phyloP scores from a whole-genome alignment of 2,113 vertebrate genomes.

The Ophiodon elongatus region DNA sequence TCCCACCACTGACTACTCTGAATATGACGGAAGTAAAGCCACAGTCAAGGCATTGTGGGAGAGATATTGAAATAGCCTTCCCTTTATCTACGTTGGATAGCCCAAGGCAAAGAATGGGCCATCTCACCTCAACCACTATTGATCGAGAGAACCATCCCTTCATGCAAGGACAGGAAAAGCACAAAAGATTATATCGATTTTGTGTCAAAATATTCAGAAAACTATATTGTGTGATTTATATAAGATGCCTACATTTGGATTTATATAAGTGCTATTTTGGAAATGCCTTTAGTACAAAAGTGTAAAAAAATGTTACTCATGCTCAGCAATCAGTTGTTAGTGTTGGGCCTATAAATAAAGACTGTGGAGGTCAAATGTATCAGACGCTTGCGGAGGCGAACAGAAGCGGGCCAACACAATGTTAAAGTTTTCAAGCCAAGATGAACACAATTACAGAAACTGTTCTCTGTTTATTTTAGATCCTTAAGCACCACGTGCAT shows the following conservation, averaged over 20 bases:
- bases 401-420: too few relatives aligned
- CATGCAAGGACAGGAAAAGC: constrained; percentile 49
- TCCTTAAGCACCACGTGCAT: neutral
- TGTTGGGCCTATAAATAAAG: constrained; percentile 19
- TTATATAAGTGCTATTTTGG: constrained; percentile 68
- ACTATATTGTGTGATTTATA: constrained; percentile 58
- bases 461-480: neutral
- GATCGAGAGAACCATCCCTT: constrained; percentile 63
- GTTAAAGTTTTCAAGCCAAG: neutral
- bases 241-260: constrained; percentile 70
- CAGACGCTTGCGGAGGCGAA: neutral
- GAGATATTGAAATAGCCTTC: constrained; percentile 54
- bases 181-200: constrained; percentile 59
- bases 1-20: constrained; percentile 2
- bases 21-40: neutral
- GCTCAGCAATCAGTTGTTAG: constrained; percentile 8
- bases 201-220: constrained; percentile 47
- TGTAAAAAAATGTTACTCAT: constrained; percentile 5
- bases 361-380: neutral
- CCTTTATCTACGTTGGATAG: constrained; percentile 29
- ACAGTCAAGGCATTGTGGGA: constrained; percentile 37
- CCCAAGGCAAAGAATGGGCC: constrained; percentile 50
- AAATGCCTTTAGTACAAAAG: constrained; percentile 20
- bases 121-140: constrained; percentile 58
- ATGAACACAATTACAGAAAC: neutral